Conservation (phyloP, 1,140 invertebrate species). For the Panagrolaimus sp. region DNA sequence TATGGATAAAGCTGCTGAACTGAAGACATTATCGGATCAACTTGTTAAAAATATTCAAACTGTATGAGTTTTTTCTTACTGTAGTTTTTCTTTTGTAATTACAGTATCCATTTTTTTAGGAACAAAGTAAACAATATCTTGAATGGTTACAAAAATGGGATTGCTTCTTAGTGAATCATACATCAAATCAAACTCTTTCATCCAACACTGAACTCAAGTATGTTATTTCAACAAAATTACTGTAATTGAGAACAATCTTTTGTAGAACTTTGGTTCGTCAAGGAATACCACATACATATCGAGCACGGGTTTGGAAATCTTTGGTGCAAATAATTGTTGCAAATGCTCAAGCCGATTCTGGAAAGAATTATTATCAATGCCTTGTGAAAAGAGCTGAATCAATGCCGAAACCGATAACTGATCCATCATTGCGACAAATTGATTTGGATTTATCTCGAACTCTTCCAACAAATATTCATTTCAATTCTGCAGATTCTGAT, state of each 20-base stretch:
- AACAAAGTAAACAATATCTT: slow-evolving; percentile 33
- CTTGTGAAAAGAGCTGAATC: slow-evolving; percentile 44
- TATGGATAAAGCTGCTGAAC: slow-evolving; percentile 30
- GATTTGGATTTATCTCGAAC: slow-evolving; percentile 42
- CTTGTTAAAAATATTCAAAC: slow-evolving; percentile 31
- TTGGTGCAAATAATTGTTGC: slow-evolving; percentile 47
- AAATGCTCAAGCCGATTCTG: slow-evolving; percentile 41
- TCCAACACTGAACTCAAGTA: slow-evolving; percentile 41
- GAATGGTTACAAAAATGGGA: slow-evolving; percentile 43
- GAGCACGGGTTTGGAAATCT: slow-evolving; percentile 55
- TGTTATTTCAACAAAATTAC: too few relatives aligned
- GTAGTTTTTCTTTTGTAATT: background rate
- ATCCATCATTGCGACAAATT: slow-evolving; percentile 57
- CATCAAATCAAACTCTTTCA: slow-evolving; percentile 20
- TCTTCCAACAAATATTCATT: slow-evolving; percentile 41
- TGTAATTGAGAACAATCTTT: too few relatives aligned
- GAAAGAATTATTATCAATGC: slow-evolving; percentile 58
- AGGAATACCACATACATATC: slow-evolving; percentile 60
- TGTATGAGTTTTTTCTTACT: background rate
- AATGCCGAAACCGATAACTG: slow-evolving; percentile 34
- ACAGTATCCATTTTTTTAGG: slow-evolving; percentile 17
- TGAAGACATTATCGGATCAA: slow-evolving; percentile 38
- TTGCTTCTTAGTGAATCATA: slow-evolving; percentile 41
- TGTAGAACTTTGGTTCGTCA: slow-evolving; percentile 50
- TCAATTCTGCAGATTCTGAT: slow-evolving; percentile 29